Evolutionary conservation across 2,113 vertebrate species (phyloP), one percentile per base, ranked within the genome.

Genomic region (Dasyornis broadbenti): DNA sequence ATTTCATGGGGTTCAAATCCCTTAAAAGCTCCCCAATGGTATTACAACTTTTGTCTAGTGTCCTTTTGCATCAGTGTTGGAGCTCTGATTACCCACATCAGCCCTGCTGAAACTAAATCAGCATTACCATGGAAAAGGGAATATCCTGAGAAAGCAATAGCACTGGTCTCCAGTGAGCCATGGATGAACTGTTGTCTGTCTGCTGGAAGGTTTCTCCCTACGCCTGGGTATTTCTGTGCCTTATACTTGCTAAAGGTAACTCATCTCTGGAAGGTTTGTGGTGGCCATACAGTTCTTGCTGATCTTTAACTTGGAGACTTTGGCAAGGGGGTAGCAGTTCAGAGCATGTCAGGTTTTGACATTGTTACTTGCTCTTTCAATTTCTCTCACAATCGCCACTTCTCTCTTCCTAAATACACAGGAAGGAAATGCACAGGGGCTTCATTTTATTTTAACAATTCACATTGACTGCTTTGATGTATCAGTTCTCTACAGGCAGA

Each of bases 191-290:
- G 56, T 6, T 60, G 47, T 84, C 64, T 49, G 15, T 70, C 76
- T 75, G 71, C 82, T 56, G 86, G 59, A 64, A 72, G 61, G 69
- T 64, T 84, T 86, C 80, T 86, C 72, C 45, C 61, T 61, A 11
- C 0, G 0, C 45, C 65, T 86, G 77, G 69, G 2, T 89, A 79
- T 79, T 92, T 94, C 92, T 89, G 92, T 95, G 94, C 95, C 94
- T 94, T 97, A 97, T 35, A 81, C 64, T 94, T 57, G 86, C 57
- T 82, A 33, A 92, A 84, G 91, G 56, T 83, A 22, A 82, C 68
- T 88, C 0, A 2, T 87, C 63, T 45, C 65, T 72, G 63, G 45
- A 77, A 77, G n/a, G 35, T 50, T 40, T 82, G 56, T 50, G 63
- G 56, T 70, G 35, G 49, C 47, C 27, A 0, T 13, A 22, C 23